A percentile compares a stretch with the other conserved stretches of the same genome.
phyloP scores from a whole-genome alignment of 2,888 invertebrate species.

The Melangyna quadrimaculata region DNA sequence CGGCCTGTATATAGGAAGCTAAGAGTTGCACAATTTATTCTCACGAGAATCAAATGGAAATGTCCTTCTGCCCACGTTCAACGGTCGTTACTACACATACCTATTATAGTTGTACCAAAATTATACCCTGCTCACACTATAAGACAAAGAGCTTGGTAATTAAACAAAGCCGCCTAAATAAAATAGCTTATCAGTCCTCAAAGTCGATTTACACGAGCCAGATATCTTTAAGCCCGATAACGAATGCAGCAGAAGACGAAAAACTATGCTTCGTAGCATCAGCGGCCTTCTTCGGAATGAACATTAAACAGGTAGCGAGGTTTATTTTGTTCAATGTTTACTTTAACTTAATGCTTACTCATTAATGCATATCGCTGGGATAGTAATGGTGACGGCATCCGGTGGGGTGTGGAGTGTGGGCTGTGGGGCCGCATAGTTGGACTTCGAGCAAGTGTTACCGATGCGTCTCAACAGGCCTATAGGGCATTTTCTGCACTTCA shows the following conservation, averaged over 20 bases:
- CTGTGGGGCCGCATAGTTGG: not conserved
- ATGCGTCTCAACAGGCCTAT: not conserved
- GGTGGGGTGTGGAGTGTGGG: no score
- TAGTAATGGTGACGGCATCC: no score
- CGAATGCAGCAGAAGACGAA: not conserved
- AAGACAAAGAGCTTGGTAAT: slow-evolving; percentile 57
- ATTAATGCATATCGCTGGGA: slow-evolving; percentile 58
- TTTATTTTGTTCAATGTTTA: slow-evolving; percentile 10
- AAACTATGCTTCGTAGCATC: no score
- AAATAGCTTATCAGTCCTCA: slow-evolving; percentile 53
- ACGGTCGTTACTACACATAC: not conserved
- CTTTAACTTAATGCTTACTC: slow-evolving; percentile 57
- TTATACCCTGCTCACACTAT: slow-evolving; percentile 4
- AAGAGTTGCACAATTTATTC: not conserved
- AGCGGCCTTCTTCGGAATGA: slow-evolving; percentile 3
- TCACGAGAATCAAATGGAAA: not conserved
- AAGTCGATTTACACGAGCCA: slow-evolving; percentile 52
- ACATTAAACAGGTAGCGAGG: slow-evolving; percentile 15
- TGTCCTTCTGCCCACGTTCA: slow-evolving; percentile 11
- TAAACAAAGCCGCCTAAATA: slow-evolving; percentile 64
- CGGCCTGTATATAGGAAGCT: not conserved
- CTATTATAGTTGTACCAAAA: not conserved
- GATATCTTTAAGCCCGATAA: slow-evolving; percentile 55
- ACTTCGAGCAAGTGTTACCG: not conserved
- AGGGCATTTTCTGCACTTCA: slow-evolving; percentile 70